Base-by-base conservation (phyloP, 2,113 vertebrate species). In the Fulica atra region DNA sequence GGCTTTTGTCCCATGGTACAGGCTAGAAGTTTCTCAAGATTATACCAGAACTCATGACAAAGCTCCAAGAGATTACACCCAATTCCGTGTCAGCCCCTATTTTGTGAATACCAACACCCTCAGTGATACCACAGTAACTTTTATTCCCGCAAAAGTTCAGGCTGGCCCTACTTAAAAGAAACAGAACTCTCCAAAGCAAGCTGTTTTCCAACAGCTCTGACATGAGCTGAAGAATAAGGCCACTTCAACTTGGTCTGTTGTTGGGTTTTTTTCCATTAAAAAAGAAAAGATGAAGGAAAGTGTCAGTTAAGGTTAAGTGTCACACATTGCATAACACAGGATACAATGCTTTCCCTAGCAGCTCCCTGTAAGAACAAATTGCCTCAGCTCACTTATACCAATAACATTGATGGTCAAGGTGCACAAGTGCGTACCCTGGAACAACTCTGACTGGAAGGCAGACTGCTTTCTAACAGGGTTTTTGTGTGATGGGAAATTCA, bases 191-290 rank as follows among this genome's bases (percentile, higher is more conserved):
- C 83, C 51, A 51, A 61, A 89, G 13, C 73, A 81, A 94, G 15
- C 24, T 77, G 19, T 72, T 70, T 86, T 88, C 44, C 51, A 18
- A 81, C 38, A 86, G 78, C 73, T 92, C 48, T 65, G 29, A 56
- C 53, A 71, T 0, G 51, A 93, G 40, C 31, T 85, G 70, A 86
- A 69, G 53, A 86, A 56, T 88, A 95, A 97, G 91, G 92, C n/a
- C 84, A 91, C 73, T 91, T 85, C 33, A 64, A 79, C 68, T 89
- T 87, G 81, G 68, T 92, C 86, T 72, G 15, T 73, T 80, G 19
- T 46, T 46, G 44, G 44, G 5, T 48, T 72, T 88, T 74, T 78
- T 81, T 16, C 11, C 53, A 50, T 76, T 50, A 17, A 20, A 42
- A 40, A 73, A 83, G 50, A 86, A 36, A 36, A 2, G 5, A 61